Base-by-base conservation (phyloP, 1,140 invertebrate species). In the Agraylea sexmaculata region DNA sequence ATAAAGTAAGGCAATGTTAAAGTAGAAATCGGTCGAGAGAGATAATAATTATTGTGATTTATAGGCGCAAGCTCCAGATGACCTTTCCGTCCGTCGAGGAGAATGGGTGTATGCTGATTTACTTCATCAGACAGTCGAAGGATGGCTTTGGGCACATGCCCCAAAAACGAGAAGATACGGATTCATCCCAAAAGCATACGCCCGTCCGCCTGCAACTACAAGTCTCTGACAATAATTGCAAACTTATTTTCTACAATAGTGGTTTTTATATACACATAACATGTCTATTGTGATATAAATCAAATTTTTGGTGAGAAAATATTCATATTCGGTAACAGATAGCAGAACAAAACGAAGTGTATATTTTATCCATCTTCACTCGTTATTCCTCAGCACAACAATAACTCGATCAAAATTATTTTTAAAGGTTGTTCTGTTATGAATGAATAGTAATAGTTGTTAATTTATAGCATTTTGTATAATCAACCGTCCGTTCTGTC, bases 101-200 rank as follows among this genome's bases (percentile, higher is more conserved):
- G 88, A 95, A 51, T 91, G 87, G 86, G 88, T 94, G 40, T 94
- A 93, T 64, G 89, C 88, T 0, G 88, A 94, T 66, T 68, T 92
- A 22, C 82, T 77, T 44, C 87, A 91, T 69, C 89, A 94, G 65
- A 91, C 85, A 0, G 87, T 92, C 1, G 86, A 91, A 55, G 88
- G 88, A 8, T 94, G 89, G 89, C 64, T 94, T 19, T 95, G 90
- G 90, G 88, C 87, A 0, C 92, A 89, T 61, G 86, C 88, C 7
- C 87, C 88, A 1, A 90, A 90, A 64, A 85, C 85, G 8, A 67
- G 87, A 18, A 87, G 90, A 66, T 92, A 91, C 57, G 91, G 91
- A 10, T 94, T 93, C 60, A 91, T 95, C 52, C 91, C 91, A 8
- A 91, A 90, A 60, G 85, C 87, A 0, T 94, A 93, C 57, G 89